Evolutionary conservation across 2,797 vertebrate genomes (phyloP), one percentile per base, ranked within the genome.

Genomic region (Champsocephalus esox): DNA sequence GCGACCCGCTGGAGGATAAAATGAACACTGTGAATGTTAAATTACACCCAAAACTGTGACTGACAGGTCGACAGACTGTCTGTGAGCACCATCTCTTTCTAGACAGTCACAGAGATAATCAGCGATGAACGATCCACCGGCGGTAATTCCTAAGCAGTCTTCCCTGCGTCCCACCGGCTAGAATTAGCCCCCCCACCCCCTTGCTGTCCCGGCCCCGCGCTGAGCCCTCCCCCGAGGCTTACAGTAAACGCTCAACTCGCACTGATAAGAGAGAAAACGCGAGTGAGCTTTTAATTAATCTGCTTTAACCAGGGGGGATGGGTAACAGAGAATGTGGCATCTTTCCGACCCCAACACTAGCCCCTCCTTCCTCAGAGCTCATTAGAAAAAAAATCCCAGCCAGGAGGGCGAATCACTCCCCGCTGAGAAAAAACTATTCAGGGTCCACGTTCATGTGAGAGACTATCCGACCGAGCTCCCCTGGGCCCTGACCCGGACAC

Each of bases 281-380:
- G 1, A 86, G 77, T 38, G 83, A 88, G 89, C 90, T 90, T 91
- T 89, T 93, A 92, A 94, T 94, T 93, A 92, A 92, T 93, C 89
- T 88, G 77, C 89, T 89, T 89, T 82, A 85, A 84, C 77, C 75
- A 58, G 72, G 56, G 82, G 78, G 32, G n/a, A 41, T 24, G 66
- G 70, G 75, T 51, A 69, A 73, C 55, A 63, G 54, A 1, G 21
- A 80, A 79, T 77, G 70, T 82, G 80, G 67, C 82, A 83, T 88
- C 82, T 51, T 80, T 77, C 55, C 77, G 34, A 38, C 66, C 67
- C 58, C 50, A 41, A 52, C 69, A 28, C 44, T n/a, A n/a, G 60
- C 75, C 38, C 48, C 45, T 21, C 60, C 51, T 50, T 52, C 63
- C 58, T 82, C 51, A 67, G 34, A 81, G 66, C 84, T 90, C 77